Percentiles rank a stretch among this genome's conserved stretches.
These are phyloP conservation scores for Tachysurus fulvidraco DNA, from an alignment of 2,113 vertebrate genomes.

Conservation along the genomic window DNA sequence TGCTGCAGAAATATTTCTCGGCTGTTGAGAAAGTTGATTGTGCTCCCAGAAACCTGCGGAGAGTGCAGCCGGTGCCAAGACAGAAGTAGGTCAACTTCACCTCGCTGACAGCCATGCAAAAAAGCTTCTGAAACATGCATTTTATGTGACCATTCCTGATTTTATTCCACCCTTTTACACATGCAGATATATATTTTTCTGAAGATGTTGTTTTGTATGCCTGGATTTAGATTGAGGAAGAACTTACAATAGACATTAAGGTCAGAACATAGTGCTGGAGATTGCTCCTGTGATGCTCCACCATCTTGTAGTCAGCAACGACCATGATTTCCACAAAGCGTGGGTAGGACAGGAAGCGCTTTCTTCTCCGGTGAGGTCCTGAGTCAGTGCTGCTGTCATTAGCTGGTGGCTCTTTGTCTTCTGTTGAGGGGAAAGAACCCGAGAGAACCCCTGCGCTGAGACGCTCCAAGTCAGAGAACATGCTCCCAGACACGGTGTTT, in stretches of 20 bases:
- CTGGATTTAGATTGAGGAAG: conserved; percentile 50
- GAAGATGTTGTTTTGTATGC: conserved; percentile 53
- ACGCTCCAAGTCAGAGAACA: conserved; percentile 74
- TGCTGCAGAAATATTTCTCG: conserved; percentile 53
- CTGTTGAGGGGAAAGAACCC: conserved; percentile 60
- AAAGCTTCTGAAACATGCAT: conserved; percentile 55
- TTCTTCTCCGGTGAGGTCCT: conserved; percentile 83
- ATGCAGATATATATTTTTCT: conserved; percentile 68
- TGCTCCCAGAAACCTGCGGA: conserved; percentile 56
- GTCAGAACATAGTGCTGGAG: conserved; percentile 97
- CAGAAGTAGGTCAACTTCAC: conserved; percentile 69
- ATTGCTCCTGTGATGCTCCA: conserved; percentile 90
- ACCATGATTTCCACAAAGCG: conserved; percentile 99
- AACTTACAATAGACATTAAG: conserved; percentile 98
- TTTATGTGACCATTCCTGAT: conserved; percentile 69
- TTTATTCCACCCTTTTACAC: conserved; percentile 69
- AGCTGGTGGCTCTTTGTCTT: conserved; percentile 63
- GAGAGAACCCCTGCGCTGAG: conserved; percentile 72
- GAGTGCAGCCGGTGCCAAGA: conserved; percentile 63
- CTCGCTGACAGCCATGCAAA: conserved; percentile 46
- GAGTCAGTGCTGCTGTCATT: conserved; percentile 72
- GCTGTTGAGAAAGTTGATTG: conserved; percentile 59
- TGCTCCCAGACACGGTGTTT: conserved; percentile 57
- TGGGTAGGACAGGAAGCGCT: conserved; percentile 95
- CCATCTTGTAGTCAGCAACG: conserved; percentile 96